A percentile compares a stretch with the other conserved stretches of the same genome.
phyloP scores from a whole-genome alignment of 2,888 invertebrate genomes.

The Drosophila kuntzei region DNA sequence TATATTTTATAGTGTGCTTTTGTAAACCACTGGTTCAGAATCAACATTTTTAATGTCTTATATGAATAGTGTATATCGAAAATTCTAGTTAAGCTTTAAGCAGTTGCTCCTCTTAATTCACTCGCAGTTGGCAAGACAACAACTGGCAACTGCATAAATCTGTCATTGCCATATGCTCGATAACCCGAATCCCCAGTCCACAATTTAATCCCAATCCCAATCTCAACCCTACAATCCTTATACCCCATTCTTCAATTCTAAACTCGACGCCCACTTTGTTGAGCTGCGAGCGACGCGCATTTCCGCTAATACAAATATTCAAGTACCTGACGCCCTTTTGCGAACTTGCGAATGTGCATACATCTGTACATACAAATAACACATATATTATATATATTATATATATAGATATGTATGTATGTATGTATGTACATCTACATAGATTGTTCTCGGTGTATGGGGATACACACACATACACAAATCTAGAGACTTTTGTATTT shows the following conservation, averaged over 20 bases:
- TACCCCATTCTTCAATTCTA: conserved; percentile 10
- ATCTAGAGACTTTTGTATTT: conserved; percentile 36
- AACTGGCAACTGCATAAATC: conserved; percentile 59
- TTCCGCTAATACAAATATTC: conserved; percentile 62
- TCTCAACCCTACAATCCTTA: neutral
- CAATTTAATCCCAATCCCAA: conserved; percentile 9
- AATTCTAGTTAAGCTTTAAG: neutral
- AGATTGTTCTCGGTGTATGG: too few relatives aligned
- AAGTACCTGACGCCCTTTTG: conserved; percentile 66
- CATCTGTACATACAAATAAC: conserved; percentile 5
- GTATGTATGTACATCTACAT: too few relatives aligned
- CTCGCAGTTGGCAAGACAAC: conserved; percentile 1
- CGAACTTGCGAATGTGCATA: conserved; percentile 20
- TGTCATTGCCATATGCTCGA: conserved; percentile 59
- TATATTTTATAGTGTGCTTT: too few relatives aligned
- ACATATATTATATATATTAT: neutral
- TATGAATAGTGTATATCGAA: neutral
- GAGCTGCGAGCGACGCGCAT: conserved; percentile 65
- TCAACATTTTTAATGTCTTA: too few relatives aligned
- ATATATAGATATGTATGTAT: neutral
- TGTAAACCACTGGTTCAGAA: too few relatives aligned
- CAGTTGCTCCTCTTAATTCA: neutral
- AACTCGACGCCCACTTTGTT: conserved; percentile 57
- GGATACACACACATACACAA: neutral
- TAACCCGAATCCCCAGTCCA: conserved; percentile 11